phyloP scores from a whole-genome alignment of 2,113 vertebrate genomes.

The Aythya baeri region DNA sequence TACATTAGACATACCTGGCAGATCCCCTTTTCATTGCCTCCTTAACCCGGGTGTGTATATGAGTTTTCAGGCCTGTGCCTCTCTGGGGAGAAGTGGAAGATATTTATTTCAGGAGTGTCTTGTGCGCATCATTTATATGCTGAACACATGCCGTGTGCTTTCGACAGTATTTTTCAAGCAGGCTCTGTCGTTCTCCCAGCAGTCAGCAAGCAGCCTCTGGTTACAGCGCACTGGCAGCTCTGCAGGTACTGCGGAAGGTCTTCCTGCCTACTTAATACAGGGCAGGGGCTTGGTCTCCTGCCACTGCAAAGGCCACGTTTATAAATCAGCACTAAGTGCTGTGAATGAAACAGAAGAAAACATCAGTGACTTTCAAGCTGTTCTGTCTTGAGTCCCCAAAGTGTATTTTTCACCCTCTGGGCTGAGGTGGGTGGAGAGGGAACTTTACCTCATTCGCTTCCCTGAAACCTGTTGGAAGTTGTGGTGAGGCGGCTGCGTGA shows the following conservation, averaged over 20 bases:
- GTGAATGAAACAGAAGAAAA: background rate
- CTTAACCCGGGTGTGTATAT: background rate
- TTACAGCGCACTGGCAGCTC: constrained; percentile 47
- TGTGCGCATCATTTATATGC: constrained; percentile 43
- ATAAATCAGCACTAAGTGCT: constrained; percentile 35
- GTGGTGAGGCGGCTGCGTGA: background rate
- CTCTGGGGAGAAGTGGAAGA: constrained; percentile 29
- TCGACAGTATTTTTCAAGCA: constrained; percentile 59
- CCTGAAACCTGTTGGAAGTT: constrained; percentile 17
- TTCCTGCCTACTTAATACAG: constrained; percentile 19
- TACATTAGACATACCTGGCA: background rate
- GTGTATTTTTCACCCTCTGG: background rate
- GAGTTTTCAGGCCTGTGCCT: background rate
- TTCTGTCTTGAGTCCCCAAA: background rate
- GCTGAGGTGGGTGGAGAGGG: background rate
- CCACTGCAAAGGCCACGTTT: background rate
- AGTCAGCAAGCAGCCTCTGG: constrained; percentile 36
- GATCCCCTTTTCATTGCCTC: background rate
- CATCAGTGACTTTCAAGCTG: constrained; percentile 2
- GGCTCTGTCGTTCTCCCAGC: background rate
- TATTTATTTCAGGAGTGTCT: constrained; percentile 48
- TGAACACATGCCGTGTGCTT: constrained; percentile 33
- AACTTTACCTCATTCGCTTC: constrained; percentile 18
- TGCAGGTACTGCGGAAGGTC: constrained; percentile 46
- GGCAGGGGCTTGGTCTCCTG: constrained; percentile 5